Evolutionary conservation across 2,888 invertebrate genomes (phyloP), one percentile per base, ranked within the genome.

Genomic region (Yponomeuta sedellus): DNA sequence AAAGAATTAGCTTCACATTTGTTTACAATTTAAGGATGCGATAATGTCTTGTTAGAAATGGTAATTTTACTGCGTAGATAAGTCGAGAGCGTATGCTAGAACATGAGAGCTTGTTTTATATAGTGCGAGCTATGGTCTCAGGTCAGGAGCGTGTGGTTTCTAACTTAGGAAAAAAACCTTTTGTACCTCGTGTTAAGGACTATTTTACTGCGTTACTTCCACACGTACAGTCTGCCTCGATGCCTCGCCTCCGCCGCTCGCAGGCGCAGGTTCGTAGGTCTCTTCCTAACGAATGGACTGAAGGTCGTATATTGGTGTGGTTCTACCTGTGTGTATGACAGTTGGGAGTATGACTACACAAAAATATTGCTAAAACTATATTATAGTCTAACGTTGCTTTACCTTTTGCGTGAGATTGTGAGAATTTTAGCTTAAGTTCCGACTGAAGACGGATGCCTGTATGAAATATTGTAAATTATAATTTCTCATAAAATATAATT

Each of bases 401-500:
- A 91, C 89, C 87, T 91, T 91, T 91, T 91, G 90, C 88, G 91
- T 90, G 91, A 88, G 91, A 91, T 90, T 92, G 91, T 91, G 89
- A 90, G 87, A 85, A 85, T 89, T 64, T 90, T 92, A 91, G 91
- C 91, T 91, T 92, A 92, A 92, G 92, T 91, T 91, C 86, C 90
- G 92, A 89, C 89, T 91, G 92, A 90, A 85, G 92, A 92, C 85
- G 92, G 88, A 91, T 92, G 92, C 86, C 86, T 91, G 91, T 86
- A 89, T 90, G 89, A 89, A 91, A 92, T 92, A 92, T 91, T 92
- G 92, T 92, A 92, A 91, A 92, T 92, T 92, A 92, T 92, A 89
- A 92, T 92, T 92, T 92, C 91, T 91, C 92, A 92, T 91, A 92
- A 92, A 91, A 92, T 92, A 92, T 91, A 91, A 91, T 91, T 92